A percentile compares a stretch with the other conserved stretches of the same genome.
phyloP scores from a whole-genome alignment of 2,797 vertebrate genomes.

The Botia kubotai region DNA sequence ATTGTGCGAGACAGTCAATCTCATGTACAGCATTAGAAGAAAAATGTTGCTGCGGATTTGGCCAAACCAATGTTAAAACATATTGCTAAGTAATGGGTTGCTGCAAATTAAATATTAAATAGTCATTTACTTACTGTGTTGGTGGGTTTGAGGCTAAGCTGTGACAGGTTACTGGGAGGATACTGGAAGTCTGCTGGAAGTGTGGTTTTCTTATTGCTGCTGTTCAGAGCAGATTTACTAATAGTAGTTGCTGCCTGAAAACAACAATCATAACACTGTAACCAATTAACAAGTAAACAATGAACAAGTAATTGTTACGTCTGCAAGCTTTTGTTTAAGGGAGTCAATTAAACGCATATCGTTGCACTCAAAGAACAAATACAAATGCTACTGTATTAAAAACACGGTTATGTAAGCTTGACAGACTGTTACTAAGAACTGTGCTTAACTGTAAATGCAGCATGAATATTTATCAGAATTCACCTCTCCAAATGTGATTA shows the following conservation, averaged over 20 bases:
- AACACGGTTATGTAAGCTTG: neutral
- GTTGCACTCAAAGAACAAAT: neutral
- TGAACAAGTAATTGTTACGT: neutral
- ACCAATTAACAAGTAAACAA: no score
- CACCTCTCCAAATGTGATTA: no score
- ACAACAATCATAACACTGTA: neutral
- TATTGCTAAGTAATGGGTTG: neutral
- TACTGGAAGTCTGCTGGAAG: conserved; percentile 91
- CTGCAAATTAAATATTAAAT: neutral
- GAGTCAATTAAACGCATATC: neutral
- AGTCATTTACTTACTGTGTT: conserved; percentile 76
- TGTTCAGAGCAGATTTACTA: conserved; percentile 82
- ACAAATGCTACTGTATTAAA: neutral
- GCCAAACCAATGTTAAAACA: neutral
- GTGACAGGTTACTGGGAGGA: conserved; percentile 77
- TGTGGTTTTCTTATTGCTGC: conserved; percentile 81
- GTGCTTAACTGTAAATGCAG: no score
- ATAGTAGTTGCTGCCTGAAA: conserved; percentile 83
- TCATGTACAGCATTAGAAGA: neutral
- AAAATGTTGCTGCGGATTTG: neutral
- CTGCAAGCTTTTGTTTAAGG: neutral
- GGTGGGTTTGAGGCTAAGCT: conserved; percentile 86
- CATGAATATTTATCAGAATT: no score
- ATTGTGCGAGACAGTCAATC: neutral
- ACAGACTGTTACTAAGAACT: no score